Evolutionary conservation across 2,888 invertebrate species (phyloP), one percentile per base, ranked within the genome.

Genomic region (Epicampocera succincta): DNA sequence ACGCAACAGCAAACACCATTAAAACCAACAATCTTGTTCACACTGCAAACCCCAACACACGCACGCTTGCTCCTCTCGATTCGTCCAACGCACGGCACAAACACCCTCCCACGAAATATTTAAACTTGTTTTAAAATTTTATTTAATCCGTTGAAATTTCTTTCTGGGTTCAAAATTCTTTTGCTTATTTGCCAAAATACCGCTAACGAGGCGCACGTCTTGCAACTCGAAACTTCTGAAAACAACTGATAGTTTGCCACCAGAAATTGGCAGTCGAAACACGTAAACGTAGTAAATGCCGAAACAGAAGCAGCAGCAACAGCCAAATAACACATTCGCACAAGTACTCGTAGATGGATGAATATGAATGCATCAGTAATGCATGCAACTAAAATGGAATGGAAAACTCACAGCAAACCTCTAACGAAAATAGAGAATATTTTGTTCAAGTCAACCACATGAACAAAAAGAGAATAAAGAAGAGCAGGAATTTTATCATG

Each of bases 141-240:
- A 54, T 46, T 63, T 42, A 42, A 6, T 29, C 50, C 63, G 33
- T 25, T 66, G 8, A 33, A 9, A n/a, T 58, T 52, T 42, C 68
- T 46, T 54, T 74, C 19, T 33, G 12, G 15, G 15, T 44, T 44
- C 15, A n/a, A 58, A 58, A 13, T 65, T 63, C 2, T 65, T 25
- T 9, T 56, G 15, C 50, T 15, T 40, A 17, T 17, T 13, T 42
- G 63, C 48, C 29, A 66, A 65, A 68, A 58, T 52, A 66, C 56
- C 76, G 80, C 48, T 48, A 56, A 66, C 38, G 52, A n/a, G 73
- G 66, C 46, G 38, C 38, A 80, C 83, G 68, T 83, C 83, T 54
- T 82, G 79, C 84, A 84, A 60, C 84, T 83, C 73, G 80, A 75
- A 86, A 86, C 77, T 84, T 86, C 80, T 86, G 84, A 84, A 87